A percentile compares a stretch with the other conserved stretches of the same genome.
These are phyloP conservation scores for Toxostoma redivivum DNA, from an alignment of 2,113 vertebrate species.

Conservation along the genomic window DNA sequence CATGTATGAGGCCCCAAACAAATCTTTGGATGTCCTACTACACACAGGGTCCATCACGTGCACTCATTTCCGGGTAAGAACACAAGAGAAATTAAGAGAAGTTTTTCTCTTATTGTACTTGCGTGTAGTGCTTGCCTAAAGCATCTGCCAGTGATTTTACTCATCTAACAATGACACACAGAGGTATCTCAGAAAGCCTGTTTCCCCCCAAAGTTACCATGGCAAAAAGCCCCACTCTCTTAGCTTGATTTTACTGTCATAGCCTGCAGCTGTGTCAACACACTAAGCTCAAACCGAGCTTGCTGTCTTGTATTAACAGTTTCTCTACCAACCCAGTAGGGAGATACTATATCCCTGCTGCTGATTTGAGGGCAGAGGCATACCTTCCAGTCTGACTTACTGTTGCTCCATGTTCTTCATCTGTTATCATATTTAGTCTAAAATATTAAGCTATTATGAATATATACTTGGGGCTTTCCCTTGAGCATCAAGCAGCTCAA, in stretches of 20 bases:
- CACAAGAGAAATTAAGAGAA: not conserved
- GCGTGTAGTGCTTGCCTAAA: not conserved
- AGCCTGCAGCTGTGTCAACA: slow-evolving; percentile 35
- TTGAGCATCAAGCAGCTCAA: not conserved
- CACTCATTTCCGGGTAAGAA: not conserved
- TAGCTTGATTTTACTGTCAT: not conserved
- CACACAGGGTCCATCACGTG: not conserved
- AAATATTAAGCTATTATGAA: not conserved
- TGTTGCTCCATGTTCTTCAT: not conserved
- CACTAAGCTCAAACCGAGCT: not conserved
- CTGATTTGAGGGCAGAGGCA: not conserved
- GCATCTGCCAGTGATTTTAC: not conserved
- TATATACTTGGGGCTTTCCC: not conserved
- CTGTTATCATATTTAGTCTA: not conserved
- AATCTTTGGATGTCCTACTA: not conserved
- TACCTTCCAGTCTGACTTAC: not conserved
- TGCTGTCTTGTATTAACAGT: not conserved
- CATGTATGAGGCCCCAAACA: not conserved
- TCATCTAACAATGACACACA: not conserved
- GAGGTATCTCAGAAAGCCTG: not conserved
- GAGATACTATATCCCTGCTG: not conserved
- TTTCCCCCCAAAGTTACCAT: not conserved
- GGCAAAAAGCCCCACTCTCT: not conserved
- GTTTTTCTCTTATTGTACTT: not conserved
- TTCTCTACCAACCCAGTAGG: not conserved